phyloP scores from a whole-genome alignment of 2,888 invertebrate species.

The Anoplius nigerrimus region DNA sequence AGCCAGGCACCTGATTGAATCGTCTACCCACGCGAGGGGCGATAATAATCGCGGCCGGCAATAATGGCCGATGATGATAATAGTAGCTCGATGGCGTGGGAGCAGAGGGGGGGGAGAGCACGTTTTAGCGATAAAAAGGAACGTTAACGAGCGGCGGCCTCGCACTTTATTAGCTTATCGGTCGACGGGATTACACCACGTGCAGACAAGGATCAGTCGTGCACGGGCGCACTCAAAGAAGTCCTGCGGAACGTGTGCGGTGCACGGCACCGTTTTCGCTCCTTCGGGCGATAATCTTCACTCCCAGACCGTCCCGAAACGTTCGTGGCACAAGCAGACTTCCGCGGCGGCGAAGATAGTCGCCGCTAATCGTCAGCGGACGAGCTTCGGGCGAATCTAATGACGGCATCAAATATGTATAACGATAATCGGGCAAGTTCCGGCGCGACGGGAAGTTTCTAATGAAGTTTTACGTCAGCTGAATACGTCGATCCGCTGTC shows the following conservation, averaged over 20 bases:
- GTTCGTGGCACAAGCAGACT: neutral
- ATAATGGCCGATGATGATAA: constrained; percentile 14
- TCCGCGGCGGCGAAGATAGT: no score
- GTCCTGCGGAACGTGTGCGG: no score
- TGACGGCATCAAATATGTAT: no score
- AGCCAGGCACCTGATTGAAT: no score
- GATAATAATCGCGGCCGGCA: neutral
- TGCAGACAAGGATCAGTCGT: constrained; percentile 20
- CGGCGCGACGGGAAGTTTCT: no score
- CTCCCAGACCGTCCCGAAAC: neutral
- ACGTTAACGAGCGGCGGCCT: constrained; percentile 42
- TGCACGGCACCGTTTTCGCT: constrained; percentile 2
- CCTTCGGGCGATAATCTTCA: constrained; percentile 9
- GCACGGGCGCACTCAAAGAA: neutral
- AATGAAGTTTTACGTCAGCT: no score
- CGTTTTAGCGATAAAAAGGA: constrained; percentile 49
- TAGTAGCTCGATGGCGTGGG: constrained; percentile 41
- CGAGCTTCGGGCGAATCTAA: no score
- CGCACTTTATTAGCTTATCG: constrained; percentile 56
- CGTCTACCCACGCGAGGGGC: constrained; percentile 23
- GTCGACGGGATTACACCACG: constrained; percentile 18
- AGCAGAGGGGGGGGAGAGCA: no score
- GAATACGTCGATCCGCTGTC: no score
- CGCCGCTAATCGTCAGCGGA: no score
- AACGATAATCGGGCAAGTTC: no score